phyloP scores from a whole-genome alignment of 2,113 vertebrate species.

The Cryptoleucopteryx plumbea region DNA sequence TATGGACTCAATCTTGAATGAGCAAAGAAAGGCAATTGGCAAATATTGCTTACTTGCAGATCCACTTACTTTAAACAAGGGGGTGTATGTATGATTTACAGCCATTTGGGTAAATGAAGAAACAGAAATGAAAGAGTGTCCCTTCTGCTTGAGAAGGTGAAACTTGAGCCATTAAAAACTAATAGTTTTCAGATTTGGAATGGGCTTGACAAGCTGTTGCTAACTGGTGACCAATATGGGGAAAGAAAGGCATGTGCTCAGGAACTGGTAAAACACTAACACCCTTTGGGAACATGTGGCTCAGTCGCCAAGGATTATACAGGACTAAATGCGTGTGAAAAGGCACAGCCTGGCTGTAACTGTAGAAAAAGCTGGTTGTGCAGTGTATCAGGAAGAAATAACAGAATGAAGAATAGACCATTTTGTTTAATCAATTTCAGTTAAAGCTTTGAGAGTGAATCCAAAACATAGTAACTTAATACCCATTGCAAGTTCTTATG shows the following conservation, averaged over 20 bases:
- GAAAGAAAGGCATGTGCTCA: neutral
- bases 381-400: neutral
- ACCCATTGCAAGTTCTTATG: neutral
- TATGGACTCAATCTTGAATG: neutral
- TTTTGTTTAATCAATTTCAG: neutral
- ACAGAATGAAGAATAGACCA: neutral
- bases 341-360: neutral
- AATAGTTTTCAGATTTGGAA: neutral
- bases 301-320: neutral
- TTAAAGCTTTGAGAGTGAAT: neutral
- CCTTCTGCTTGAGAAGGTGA: neutral
- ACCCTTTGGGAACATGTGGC: fast-evolving
- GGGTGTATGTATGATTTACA: neutral
- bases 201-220: neutral
- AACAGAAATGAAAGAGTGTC: neutral
- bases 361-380: neutral
- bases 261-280: neutral
- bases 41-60: neutral
- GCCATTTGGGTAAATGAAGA: neutral
- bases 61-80: neutral
- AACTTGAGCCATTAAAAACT: neutral
- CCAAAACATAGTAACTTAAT: neutral
- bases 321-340: neutral
- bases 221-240: neutral
- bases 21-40: neutral